phyloP scores from a whole-genome alignment of 2,113 vertebrate genomes.

The Hydropotes inermis region DNA sequence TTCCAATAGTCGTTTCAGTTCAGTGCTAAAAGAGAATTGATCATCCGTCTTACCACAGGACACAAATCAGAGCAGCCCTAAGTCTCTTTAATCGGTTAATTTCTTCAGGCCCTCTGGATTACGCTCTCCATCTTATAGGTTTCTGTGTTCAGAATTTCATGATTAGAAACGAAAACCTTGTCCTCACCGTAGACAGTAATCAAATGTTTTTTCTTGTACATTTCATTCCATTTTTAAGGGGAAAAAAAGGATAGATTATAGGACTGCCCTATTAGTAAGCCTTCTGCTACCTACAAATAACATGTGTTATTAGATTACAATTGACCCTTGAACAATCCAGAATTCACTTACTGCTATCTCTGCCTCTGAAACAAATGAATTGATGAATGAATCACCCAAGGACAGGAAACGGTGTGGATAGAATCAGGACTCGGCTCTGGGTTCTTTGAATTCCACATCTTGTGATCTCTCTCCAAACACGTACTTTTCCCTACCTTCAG shows the following conservation, averaged over 20 bases:
- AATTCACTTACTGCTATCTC: not conserved
- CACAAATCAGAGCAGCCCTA: not conserved
- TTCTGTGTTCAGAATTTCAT: slow-evolving; percentile 38
- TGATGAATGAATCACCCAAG: not conserved
- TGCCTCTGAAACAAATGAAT: not conserved
- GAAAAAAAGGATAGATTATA: not conserved
- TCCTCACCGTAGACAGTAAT: not conserved
- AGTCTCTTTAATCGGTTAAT: slow-evolving; percentile 17
- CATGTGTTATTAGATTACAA: not conserved
- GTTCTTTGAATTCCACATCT: not conserved
- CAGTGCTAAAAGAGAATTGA: not conserved
- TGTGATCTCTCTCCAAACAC: not conserved
- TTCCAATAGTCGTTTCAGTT: not conserved
- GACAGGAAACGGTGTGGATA: not conserved
- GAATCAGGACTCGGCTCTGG: not conserved
- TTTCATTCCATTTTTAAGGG: not conserved
- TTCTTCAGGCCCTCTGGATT: slow-evolving; percentile 9
- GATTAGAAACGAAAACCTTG: not conserved
- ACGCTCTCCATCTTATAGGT: not conserved
- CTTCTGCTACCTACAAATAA: not conserved
- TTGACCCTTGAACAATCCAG: not conserved
- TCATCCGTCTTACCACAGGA: not conserved
- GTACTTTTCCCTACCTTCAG: not conserved
- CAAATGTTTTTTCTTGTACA: not conserved
- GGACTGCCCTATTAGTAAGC: not conserved